phyloP scores from a whole-genome alignment of 1,140 invertebrate species.

The Camponotus vicinus region DNA sequence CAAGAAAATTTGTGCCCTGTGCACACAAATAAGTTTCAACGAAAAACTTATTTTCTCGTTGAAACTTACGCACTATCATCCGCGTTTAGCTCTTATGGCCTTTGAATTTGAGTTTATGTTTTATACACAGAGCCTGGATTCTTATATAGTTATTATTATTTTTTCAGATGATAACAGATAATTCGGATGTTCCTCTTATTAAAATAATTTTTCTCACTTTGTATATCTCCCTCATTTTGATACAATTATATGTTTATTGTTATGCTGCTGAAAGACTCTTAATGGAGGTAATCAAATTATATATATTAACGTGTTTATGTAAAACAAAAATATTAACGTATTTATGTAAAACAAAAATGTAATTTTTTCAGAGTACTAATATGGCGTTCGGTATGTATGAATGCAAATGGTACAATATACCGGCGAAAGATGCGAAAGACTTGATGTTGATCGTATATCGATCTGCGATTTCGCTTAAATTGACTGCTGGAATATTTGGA shows the following conservation, averaged over 20 bases:
- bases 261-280: conserved; percentile 61
- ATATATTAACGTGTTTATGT: not conserved
- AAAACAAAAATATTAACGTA: conserved; percentile 1
- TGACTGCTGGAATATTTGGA: conserved; percentile 29
- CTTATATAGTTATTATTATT: not conserved
- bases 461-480: conserved; percentile 5
- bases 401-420: conserved; percentile 25
- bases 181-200: not conserved
- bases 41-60: too few relatives aligned
- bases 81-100: too few relatives aligned
- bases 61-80: too few relatives aligned
- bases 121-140: too few relatives aligned
- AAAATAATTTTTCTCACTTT: conserved; percentile 22
- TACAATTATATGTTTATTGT: conserved; percentile 63
- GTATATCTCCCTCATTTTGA: conserved; percentile 22
- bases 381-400: conserved; percentile 13
- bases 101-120: too few relatives aligned
- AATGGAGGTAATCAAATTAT: conserved; percentile 43
- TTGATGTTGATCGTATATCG: conserved; percentile 44
- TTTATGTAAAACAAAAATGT: not conserved
- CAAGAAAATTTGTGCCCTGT: too few relatives aligned
- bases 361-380: conserved; percentile 20
- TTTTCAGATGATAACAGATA: conserved; percentile 42
- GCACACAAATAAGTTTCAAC: too few relatives aligned
- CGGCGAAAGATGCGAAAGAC: not conserved